A percentile compares a stretch with the other conserved stretches of the same genome.
These are phyloP conservation scores for Xanthia icteritia DNA, from an alignment of 2,888 invertebrate species.

Conservation along the genomic window DNA sequence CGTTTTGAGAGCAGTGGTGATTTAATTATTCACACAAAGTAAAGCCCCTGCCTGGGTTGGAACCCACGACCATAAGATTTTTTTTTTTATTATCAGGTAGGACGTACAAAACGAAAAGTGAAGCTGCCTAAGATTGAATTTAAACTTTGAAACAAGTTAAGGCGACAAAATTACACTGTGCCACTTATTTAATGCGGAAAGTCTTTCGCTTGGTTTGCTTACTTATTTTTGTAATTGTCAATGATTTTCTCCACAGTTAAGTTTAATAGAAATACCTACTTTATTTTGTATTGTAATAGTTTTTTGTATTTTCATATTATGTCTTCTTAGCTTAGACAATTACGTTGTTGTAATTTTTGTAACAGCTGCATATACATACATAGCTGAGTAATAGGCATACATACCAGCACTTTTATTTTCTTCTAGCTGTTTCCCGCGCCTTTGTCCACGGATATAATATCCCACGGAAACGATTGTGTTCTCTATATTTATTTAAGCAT, in stretches of 20 bases:
- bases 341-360: neutral
- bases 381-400: no score
- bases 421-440: no score
- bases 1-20: no score
- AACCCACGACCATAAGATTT: neutral
- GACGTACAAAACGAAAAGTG: slow-evolving; percentile 4
- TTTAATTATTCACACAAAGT: no score
- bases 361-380: no score
- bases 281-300: neutral
- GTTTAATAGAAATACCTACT: neutral
- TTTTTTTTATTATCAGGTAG: neutral
- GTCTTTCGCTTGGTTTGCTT: neutral
- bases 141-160: slow-evolving; percentile 36
- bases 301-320: neutral
- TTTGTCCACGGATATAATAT: no score
- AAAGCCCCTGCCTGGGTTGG: neutral
- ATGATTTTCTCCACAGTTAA: neutral
- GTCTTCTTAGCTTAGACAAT: neutral
- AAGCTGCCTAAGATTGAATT: slow-evolving; percentile 20
- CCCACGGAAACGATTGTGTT: no score
- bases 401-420: no score
- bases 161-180: slow-evolving; percentile 3
- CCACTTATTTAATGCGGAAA: slow-evolving; percentile 3
- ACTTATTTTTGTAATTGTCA: neutral
- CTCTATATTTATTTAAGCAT: no score